phyloP scores from a whole-genome alignment of 2,113 vertebrate genomes.

The Steatornis caripensis region DNA sequence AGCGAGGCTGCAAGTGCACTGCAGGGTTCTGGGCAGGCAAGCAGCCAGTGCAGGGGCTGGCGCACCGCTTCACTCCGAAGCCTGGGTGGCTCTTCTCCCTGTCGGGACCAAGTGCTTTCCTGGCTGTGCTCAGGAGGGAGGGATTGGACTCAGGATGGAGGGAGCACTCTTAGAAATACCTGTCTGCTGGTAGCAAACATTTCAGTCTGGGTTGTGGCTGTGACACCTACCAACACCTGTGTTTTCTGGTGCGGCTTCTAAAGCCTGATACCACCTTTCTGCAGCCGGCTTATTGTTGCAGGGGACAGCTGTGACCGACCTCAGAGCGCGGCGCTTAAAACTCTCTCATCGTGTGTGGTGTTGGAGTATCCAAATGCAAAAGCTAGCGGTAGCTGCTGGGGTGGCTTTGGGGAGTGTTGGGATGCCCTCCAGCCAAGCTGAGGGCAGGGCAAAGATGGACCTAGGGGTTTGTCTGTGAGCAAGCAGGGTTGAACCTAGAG shows the following conservation, averaged over 20 bases:
- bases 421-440: neutral
- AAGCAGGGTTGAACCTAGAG: neutral
- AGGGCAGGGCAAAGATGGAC: neutral
- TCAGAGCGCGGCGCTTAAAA: neutral
- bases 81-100: neutral
- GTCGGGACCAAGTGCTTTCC: accelerated
- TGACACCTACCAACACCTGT: neutral
- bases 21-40: neutral
- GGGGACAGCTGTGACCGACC: neutral
- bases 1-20: neutral
- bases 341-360: neutral
- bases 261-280: neutral
- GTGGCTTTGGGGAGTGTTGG: neutral
- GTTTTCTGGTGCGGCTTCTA: neutral
- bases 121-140: neutral
- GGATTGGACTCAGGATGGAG: neutral
- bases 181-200: neutral
- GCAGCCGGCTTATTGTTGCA: neutral
- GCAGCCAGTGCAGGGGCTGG: neutral
- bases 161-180: neutral
- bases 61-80: neutral
- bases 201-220: accelerated
- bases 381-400: neutral
- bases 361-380: neutral
- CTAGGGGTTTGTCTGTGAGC: neutral